These are phyloP conservation scores for Diachrysia chrysitis DNA, from an alignment of 2,888 invertebrate species.

Conservation along the genomic window DNA sequence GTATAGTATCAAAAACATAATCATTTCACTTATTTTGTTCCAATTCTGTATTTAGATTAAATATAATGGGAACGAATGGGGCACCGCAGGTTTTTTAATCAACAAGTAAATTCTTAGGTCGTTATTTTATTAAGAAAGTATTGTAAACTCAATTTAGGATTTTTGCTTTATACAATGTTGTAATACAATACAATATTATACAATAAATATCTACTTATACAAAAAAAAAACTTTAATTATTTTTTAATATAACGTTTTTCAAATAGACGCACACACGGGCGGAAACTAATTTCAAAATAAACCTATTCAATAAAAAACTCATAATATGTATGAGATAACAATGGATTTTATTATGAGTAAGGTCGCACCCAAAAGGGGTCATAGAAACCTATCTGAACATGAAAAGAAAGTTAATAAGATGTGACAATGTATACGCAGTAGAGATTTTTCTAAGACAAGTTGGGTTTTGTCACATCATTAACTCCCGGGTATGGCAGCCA, in stretches of 20 bases:
- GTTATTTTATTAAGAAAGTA: too few relatives aligned
- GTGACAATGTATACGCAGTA: conserved; percentile 19
- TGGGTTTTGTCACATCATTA: conserved; percentile 49
- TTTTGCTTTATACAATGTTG: too few relatives aligned
- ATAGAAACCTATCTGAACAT: conserved; percentile 45
- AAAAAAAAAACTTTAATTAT: too few relatives aligned
- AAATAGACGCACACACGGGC: not conserved
- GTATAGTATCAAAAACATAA: too few relatives aligned
- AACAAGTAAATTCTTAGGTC: too few relatives aligned
- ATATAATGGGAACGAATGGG: not conserved
- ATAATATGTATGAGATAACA: conserved; percentile 23
- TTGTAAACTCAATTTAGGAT: too few relatives aligned
- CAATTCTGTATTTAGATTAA: too few relatives aligned
- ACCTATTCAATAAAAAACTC: conserved; percentile 34
- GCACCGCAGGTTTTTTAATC: not conserved
- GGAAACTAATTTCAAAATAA: conserved; percentile 24
- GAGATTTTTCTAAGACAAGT: conserved; percentile 42
- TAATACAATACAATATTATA: too few relatives aligned
- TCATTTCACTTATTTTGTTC: too few relatives aligned
- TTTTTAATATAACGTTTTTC: too few relatives aligned
- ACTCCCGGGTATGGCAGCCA: conserved; percentile 23
- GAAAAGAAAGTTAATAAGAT: conserved; percentile 54
- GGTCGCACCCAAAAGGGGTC: conserved; percentile 37
- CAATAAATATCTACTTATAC: too few relatives aligned
- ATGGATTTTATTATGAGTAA: conserved; percentile 38